These are phyloP conservation scores for Polypedilum vanderplanki DNA, from an alignment of 1,140 invertebrate genomes.

Conservation along the genomic window DNA sequence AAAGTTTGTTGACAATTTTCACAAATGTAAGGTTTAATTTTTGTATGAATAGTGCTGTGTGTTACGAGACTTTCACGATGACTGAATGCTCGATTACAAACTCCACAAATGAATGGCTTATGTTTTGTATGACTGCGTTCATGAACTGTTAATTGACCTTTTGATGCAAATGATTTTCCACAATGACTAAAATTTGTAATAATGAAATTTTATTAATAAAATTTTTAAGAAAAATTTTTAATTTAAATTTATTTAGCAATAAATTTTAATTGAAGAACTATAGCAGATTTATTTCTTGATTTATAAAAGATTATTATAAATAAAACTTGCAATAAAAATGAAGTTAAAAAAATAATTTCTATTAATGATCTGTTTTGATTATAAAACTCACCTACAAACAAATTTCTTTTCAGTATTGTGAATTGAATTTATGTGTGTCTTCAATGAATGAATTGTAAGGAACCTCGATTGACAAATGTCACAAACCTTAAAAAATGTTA, in stretches of 20 bases:
- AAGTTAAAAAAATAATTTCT: too few relatives aligned
- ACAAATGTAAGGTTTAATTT: conserved; percentile 44
- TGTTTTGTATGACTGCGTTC: conserved; percentile 46
- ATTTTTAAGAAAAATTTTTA: too few relatives aligned
- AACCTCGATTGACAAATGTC: neutral
- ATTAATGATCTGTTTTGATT: too few relatives aligned
- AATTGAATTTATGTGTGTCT: neutral
- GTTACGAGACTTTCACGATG: conserved; percentile 47
- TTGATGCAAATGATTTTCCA: conserved; percentile 23
- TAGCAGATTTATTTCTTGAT: too few relatives aligned
- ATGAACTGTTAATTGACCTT: conserved; percentile 39
- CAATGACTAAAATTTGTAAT: neutral
- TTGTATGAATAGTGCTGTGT: conserved; percentile 48
- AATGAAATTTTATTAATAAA: too few relatives aligned
- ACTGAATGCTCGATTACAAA: conserved; percentile 46
- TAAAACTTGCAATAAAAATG: too few relatives aligned
- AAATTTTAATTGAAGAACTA: too few relatives aligned
- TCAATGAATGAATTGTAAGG: neutral
- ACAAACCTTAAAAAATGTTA: neutral
- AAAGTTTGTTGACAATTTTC: conserved; percentile 43
- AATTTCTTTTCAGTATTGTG: neutral
- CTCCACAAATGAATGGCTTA: conserved; percentile 48
- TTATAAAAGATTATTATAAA: too few relatives aligned
- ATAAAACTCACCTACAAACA: neutral
- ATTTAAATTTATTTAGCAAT: too few relatives aligned